These are phyloP conservation scores for Lasius fuliginosus DNA, from an alignment of 2,888 invertebrate species.

Conservation along the genomic window DNA sequence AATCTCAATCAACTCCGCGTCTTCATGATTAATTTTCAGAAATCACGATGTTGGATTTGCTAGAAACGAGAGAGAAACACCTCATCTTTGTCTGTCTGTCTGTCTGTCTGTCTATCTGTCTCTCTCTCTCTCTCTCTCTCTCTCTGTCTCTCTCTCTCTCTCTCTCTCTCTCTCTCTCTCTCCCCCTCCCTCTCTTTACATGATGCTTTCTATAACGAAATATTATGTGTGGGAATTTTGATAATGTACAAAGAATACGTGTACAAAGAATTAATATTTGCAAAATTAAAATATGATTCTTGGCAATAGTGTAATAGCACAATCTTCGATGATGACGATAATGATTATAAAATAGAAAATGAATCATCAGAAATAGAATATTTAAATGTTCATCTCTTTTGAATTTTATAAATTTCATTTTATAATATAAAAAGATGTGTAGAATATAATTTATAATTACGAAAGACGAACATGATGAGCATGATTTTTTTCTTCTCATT, in stretches of 20 bases:
- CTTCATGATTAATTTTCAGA: slow-evolving; percentile 41
- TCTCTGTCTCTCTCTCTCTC: background rate
- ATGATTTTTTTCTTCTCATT: background rate
- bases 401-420: background rate
- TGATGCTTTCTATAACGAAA: background rate
- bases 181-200: background rate
- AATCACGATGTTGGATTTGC: slow-evolving; percentile 5
- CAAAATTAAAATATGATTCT: background rate
- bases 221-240: background rate
- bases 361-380: background rate
- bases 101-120: no score
- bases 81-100: slow-evolving; percentile 1
- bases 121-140: background rate
- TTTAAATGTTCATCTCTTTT: background rate
- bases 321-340: background rate
- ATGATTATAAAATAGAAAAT: background rate
- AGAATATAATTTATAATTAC: background rate
- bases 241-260: background rate
- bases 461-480: background rate
- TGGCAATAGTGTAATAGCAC: background rate
- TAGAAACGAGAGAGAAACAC: background rate
- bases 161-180: background rate
- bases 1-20: slow-evolving; percentile 65
- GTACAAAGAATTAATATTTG: slow-evolving; percentile 2
- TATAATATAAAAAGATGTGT: background rate